phyloP scores from a whole-genome alignment of 2,797 vertebrate species.

The Natrix natrix region DNA sequence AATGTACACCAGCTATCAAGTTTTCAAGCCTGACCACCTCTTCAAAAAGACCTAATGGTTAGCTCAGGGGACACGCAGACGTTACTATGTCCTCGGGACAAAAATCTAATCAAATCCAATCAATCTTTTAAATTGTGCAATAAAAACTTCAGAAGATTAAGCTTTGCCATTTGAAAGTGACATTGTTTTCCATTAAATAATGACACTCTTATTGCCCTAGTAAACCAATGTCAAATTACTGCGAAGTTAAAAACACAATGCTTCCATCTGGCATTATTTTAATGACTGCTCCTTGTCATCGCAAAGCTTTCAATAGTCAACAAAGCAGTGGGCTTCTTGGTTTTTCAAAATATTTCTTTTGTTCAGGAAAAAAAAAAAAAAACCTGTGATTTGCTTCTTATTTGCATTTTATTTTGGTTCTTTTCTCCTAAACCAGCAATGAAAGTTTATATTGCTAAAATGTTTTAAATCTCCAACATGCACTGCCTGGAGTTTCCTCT shows the following conservation, averaged over 20 bases:
- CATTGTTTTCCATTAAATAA: slow-evolving; percentile 56
- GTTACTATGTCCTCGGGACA: slow-evolving; percentile 27
- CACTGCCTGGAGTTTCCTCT: not conserved
- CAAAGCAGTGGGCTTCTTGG: not conserved
- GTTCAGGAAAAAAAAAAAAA: not conserved
- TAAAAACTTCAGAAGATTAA: slow-evolving; percentile 49
- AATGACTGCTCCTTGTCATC: slow-evolving; percentile 8
- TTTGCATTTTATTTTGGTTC: slow-evolving; percentile 7
- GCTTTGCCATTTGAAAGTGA: slow-evolving; percentile 29
- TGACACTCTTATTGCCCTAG: slow-evolving; percentile 45
- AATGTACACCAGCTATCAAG: slow-evolving; percentile 16
- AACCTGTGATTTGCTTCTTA: slow-evolving; percentile 7
- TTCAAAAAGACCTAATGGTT: slow-evolving; percentile 33
- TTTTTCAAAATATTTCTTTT: slow-evolving; percentile 16
- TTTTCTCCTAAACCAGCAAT: not conserved
- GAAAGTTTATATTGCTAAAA: not conserved
- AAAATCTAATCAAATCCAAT: slow-evolving; percentile 52
- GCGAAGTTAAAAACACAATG: slow-evolving; percentile 24
- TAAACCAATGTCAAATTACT: slow-evolving; percentile 50
- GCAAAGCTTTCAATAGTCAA: slow-evolving; percentile 9
- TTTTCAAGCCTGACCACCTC: slow-evolving; percentile 9
- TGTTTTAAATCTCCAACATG: not conserved
- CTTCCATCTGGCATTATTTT: slow-evolving; percentile 31
- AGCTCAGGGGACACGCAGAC: slow-evolving; percentile 38
- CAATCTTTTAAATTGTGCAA: slow-evolving; percentile 49